Evolutionary conservation across 2,113 vertebrate species (phyloP), one percentile per base, ranked within the genome.

Genomic region (Mandrillus leucophaeus): DNA sequence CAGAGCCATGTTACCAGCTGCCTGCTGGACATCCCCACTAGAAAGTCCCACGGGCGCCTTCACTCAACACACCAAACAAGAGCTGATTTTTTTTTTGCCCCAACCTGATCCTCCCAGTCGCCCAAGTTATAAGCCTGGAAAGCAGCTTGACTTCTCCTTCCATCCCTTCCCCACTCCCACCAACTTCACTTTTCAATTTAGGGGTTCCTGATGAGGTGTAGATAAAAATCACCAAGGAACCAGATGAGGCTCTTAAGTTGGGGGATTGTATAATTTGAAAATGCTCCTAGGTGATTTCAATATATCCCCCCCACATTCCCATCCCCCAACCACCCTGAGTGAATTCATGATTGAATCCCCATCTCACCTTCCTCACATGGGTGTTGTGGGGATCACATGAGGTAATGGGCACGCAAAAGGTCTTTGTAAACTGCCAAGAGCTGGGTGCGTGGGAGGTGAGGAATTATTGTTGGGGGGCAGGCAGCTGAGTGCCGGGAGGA

Each of bases 351-450:
- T 94, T 96, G 97, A 98, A 97, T 92, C 94, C 97, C 97, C 96
- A 94, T 97, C 98, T 98, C 98, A 98, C 98, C 97, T 98, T 98
- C 95, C 97, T 97, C 95, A 95, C 97, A 97, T 97, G 93, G 95
- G 97, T 98, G 97, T 97, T 95, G 97, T 98, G 98, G 97, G 97
- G 96, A 96, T 96, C 97, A 98, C 96, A 97, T 98, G 97, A 98
- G 96, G 97, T 97, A 98, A 96, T 97, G 94, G 98, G 98, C 94
- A 96, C 0, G 97, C 96, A 97, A 97, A 97, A 98, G 95, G 96
- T 96, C 98, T 98, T 97, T 97, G 97, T 96, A 98, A 96, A 97
- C 94, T 97, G 96, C 97, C 96, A 98, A 95, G 90, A 96, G 96
- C 97, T 96, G 97, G 94, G 95, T 98, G 97, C 98, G 75, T 97